phyloP scores from a whole-genome alignment of 2,888 invertebrate genomes.

The Electrophaes corylata region DNA sequence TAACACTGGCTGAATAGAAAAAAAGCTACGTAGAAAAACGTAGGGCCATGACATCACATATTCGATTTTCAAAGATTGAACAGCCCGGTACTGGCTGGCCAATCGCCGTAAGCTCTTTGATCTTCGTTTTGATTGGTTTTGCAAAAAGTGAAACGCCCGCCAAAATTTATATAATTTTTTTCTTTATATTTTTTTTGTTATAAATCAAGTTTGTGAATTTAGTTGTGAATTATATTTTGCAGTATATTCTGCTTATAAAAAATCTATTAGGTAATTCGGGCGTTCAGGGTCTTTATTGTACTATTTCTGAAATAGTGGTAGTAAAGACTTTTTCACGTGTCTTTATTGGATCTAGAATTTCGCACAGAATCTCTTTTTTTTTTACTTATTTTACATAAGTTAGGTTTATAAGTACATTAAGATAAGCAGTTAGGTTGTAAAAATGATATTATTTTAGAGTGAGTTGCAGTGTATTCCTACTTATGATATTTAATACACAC shows the following conservation, averaged over 20 bases:
- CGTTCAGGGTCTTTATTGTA: constrained; percentile 69
- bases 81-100: constrained; percentile 50
- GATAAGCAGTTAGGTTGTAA: constrained; percentile 69
- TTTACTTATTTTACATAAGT: constrained; percentile 54
- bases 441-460: constrained; percentile 66
- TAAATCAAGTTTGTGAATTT: constrained; percentile 40
- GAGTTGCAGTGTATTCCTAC: constrained; percentile 56
- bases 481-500: constrained; percentile 50
- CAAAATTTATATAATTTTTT: constrained; percentile 47
- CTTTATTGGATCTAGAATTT: constrained; percentile 46
- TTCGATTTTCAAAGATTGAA: constrained; percentile 39
- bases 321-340: constrained; percentile 64
- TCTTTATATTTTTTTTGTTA: constrained; percentile 21
- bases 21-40: constrained; percentile 2
- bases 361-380: constrained; percentile 52
- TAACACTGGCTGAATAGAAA: constrained; percentile 16
- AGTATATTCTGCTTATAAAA: constrained; percentile 31
- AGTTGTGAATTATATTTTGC: constrained; percentile 48
- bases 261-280: constrained; percentile 37
- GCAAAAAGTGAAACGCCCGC: constrained; percentile 57
- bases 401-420: constrained; percentile 70
- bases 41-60: constrained; percentile 52
- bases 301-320: constrained; percentile 78
- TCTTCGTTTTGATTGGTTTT: constrained; percentile 59
- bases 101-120: constrained; percentile 53